Evolutionary conservation across 2,888 invertebrate genomes (phyloP), one percentile per base, ranked within the genome.

Genomic region (Meganola albula): DNA sequence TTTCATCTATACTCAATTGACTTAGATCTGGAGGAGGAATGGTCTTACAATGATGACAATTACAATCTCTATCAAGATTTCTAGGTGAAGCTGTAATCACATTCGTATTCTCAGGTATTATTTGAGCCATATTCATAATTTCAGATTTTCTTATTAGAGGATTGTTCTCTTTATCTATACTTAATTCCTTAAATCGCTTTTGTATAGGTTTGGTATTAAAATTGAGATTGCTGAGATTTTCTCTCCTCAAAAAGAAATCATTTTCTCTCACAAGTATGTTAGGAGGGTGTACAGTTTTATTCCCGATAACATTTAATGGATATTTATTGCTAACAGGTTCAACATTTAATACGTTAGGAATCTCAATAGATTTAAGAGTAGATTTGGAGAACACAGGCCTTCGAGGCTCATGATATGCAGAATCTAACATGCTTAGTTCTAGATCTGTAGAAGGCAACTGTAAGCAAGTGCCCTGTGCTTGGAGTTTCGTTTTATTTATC

Each of bases 391-490:
- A 40, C 13, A 35, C 31, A 26, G 53, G 56, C 31, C 47, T 57
- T 23, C 58, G 51, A 12, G 66, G 63, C 24, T 62, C 61, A 25
- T 59, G 58, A 22, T 42, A 37, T 5, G 64, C 58, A 24, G 60
- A 54, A 51, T 85, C 85, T 20, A 85, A 63, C 43, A 83, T 58
- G 48, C 85, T 85, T 7, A 85, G 44, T 24, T 85, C 75, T 21
- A 85, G 58, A 10, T 85, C 84, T 43, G 67, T 74, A 14, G 74
- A 71, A 6, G 85, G 82, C 58, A 60, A 71, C 13, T 44, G 55
- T 5, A 59, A 38, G 4, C 52, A 41, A 12, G 29, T 53, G 8
- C 52, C 39, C 24, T 59, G 48, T 6, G 40, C 34, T 3, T 50
- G 26, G 20, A 76, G 30, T 20, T 40, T 36, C 6, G 75, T 78